Evolutionary conservation across 2,113 vertebrate genomes (phyloP), one percentile per base, ranked within the genome.

Genomic region (Myanophis thanlyinensis): DNA sequence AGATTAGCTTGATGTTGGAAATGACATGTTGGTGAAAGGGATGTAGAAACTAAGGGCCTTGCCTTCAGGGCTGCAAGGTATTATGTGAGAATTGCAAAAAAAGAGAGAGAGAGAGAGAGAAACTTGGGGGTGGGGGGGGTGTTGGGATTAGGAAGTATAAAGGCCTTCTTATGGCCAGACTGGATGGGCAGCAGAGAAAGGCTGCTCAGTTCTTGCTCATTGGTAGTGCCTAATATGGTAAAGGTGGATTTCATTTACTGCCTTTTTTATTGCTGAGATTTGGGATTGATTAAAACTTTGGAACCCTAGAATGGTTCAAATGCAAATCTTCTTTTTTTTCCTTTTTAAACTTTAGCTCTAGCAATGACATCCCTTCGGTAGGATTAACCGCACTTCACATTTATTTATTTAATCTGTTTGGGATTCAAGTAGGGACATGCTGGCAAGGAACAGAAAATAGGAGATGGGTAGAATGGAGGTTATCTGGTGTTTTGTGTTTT

Each of bases 1-100:
- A 97, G 98, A 98, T 98, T 98, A 98, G 97, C 97, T 98, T 98
- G 96, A 97, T 98, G 98, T 98, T 98, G 96, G 97, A 98, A 97
- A 97, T 98, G 97, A 97, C 97, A 97, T 94, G 97, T 97, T 96
- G 95, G 96, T 98, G 97, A 98, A 98, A 97, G 96, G 97, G 95
- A 94, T 95, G 96, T 94, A 94, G 97, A 97, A 97, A 96, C 93
- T 87, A 96, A 98, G 98, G 98, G 95, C 96, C 97, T 97, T 96
- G 97, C 97, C 97, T 98, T 95, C 84, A 44, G 88, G 97, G 98
- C 97, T 98, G 96, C 94, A 92, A 96, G 96, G 98, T 97, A 98
- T 98, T 98, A 97, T 98, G 97, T 96, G 96, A 95, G 97, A 97
- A 94, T 92, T 12, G 89, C 96, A 95, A 95, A 80, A 80, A 67